Conservation (phyloP, 2,113 vertebrate species). For the Phrynosoma platyrhinos region DNA sequence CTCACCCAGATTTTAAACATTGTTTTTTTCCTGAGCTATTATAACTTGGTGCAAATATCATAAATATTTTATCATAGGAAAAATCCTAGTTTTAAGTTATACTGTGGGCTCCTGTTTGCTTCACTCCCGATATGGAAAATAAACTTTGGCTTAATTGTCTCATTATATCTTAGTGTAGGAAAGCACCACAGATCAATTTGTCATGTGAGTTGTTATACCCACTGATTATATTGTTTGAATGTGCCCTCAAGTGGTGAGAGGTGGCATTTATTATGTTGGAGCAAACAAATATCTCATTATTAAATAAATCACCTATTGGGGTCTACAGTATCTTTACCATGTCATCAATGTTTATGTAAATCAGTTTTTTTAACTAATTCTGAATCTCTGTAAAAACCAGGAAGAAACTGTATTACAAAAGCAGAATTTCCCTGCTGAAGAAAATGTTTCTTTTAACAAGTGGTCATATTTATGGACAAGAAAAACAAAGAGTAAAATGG, state of each 20-base stretch:
- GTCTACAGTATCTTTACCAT: not conserved
- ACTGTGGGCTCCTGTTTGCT: not conserved
- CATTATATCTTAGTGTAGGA: not conserved
- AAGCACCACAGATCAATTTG: not conserved
- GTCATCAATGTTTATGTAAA: not conserved
- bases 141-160: not conserved
- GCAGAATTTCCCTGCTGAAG: not conserved
- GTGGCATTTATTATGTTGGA: not conserved
- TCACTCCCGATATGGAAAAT: not conserved
- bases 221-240: not conserved
- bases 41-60: not conserved
- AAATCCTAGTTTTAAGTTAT: not conserved
- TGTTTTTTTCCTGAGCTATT: no score
- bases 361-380: not conserved
- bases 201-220: not conserved
- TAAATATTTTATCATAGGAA: not conserved
- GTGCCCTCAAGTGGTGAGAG: constrained; percentile 13
- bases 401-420: not conserved
- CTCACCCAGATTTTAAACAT: no score
- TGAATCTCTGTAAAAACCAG: not conserved
- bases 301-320: not conserved
- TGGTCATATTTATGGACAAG: not conserved
- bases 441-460: not conserved
- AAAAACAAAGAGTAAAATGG: no score
- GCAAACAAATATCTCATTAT: not conserved